Evolutionary conservation across 2,888 invertebrate genomes (phyloP), one percentile per base, ranked within the genome.

Genomic region (Dendrolimus pini): DNA sequence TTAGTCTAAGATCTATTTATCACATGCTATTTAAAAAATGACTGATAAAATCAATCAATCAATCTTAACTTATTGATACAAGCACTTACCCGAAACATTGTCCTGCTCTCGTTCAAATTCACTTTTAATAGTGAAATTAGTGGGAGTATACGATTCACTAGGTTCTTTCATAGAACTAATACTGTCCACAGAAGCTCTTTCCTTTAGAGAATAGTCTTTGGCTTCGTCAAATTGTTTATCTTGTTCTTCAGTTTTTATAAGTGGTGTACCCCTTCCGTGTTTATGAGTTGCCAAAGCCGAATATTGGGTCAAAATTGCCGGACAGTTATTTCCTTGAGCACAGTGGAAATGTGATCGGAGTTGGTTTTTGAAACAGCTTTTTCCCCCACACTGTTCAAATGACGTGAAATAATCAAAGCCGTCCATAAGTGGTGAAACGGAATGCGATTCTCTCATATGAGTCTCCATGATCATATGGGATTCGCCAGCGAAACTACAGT

Each of bases 401-500:
- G 86, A 85, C 89, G 92, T 75, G 79, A 95, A 97, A 80, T 96
- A 96, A 62, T 96, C 95, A 74, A 96, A 98, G 0, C 96, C 96
- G 56, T 97, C 96, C 52, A 96, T 85, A 58, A 97, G 95, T 67
- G 95, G 95, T 54, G 94, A 93, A 67, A 95, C 94, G 63, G 95
- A 95, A 80, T 98, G 97, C 70, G 96, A 96, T 79, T 97, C 97
- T 71, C 95, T 94, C 81, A 96, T 94, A 76, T 98, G 98, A 69
- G 95, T 93, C 61, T 95, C 93, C 69, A 97, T 92, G 52, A 95
- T 93, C 62, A 95, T 94, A 60, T 95, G 94, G 55, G 94, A 93
- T 76, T 96, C 96, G 1, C 96, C 95, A 9, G 96, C 94, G 71
- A 96, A 97, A 74, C 96, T 94, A 77, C 98, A 98, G 68, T 96